These are phyloP conservation scores for Podargus strigoides DNA, from an alignment of 2,797 vertebrate species.

Conservation along the genomic window DNA sequence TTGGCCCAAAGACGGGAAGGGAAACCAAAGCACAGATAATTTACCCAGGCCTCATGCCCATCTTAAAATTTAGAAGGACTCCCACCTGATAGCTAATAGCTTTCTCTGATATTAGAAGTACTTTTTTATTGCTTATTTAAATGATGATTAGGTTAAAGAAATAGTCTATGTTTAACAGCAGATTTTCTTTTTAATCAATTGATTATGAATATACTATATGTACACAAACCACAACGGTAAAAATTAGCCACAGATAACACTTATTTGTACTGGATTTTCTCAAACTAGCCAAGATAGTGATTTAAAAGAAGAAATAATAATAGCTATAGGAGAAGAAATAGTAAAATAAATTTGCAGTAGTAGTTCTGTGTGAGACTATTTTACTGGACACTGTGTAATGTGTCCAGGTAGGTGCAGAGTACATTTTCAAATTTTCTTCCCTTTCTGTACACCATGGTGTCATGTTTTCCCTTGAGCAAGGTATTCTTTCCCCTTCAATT, in stretches of 20 bases:
- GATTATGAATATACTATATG: not conserved
- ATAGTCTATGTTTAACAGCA: not conserved
- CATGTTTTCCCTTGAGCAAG: not conserved
- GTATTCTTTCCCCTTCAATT: not conserved
- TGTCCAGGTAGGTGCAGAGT: not conserved
- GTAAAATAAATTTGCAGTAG: not conserved
- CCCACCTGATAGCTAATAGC: not conserved
- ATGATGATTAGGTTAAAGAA: not conserved
- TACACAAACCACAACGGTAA: not conserved
- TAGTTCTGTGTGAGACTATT: not conserved
- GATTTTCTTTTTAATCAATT: not conserved
- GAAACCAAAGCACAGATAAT: not conserved
- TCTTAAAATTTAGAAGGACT: not conserved
- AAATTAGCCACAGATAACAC: not conserved
- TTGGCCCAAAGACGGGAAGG: not conserved
- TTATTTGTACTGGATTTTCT: not conserved
- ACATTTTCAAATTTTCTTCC: not conserved
- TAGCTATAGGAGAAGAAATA: not conserved
- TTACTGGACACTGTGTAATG: fast-evolving
- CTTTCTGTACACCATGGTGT: not conserved
- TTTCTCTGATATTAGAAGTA: not conserved
- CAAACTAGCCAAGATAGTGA: not conserved
- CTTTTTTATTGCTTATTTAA: not conserved
- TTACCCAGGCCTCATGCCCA: not conserved
- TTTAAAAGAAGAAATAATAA: not conserved